These are phyloP conservation scores for Geodia barretti DNA, from an alignment of 37 sponge, comb jelly and placozoan genomes.

Conservation along the genomic window DNA sequence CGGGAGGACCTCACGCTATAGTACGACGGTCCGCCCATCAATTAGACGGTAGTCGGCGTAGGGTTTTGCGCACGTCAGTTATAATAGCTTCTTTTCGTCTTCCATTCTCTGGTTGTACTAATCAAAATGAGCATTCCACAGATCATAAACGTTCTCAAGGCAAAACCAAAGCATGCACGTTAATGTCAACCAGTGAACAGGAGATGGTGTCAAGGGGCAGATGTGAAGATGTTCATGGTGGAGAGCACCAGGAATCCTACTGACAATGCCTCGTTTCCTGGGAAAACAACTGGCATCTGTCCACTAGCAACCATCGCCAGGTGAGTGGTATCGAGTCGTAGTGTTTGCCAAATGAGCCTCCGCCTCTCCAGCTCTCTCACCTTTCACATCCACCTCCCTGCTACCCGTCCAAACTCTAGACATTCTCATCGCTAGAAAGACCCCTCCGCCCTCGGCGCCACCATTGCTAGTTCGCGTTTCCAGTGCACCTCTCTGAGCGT, in stretches of 20 bases:
- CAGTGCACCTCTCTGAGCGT: not conserved
- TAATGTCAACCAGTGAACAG: not conserved
- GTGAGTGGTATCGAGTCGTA: slow-evolving; percentile 11
- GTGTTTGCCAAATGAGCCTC: not conserved
- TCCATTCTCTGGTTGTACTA: too few relatives aligned
- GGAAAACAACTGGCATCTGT: not conserved
- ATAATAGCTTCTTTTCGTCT: too few relatives aligned
- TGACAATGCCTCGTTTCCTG: not conserved
- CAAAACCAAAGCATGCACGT: too few relatives aligned
- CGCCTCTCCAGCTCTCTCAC: not conserved
- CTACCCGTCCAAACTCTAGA: not conserved
- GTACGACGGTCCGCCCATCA: too few relatives aligned
- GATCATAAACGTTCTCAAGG: not conserved
- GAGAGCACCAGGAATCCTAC: slow-evolving; percentile 4
- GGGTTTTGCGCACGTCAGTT: too few relatives aligned
- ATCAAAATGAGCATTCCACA: not conserved
- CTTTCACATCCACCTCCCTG: not conserved
- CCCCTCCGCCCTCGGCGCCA: not conserved
- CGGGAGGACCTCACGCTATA: too few relatives aligned
- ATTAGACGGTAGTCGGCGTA: too few relatives aligned
- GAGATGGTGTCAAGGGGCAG: not conserved
- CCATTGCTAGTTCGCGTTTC: not conserved
- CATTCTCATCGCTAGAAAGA: not conserved
- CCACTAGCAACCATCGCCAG: not conserved
- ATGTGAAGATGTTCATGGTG: slow-evolving; percentile 5